A percentile compares a stretch with the other conserved stretches of the same genome.
phyloP scores from a whole-genome alignment of 1,140 invertebrate genomes.

The Polypedilum pembai region DNA sequence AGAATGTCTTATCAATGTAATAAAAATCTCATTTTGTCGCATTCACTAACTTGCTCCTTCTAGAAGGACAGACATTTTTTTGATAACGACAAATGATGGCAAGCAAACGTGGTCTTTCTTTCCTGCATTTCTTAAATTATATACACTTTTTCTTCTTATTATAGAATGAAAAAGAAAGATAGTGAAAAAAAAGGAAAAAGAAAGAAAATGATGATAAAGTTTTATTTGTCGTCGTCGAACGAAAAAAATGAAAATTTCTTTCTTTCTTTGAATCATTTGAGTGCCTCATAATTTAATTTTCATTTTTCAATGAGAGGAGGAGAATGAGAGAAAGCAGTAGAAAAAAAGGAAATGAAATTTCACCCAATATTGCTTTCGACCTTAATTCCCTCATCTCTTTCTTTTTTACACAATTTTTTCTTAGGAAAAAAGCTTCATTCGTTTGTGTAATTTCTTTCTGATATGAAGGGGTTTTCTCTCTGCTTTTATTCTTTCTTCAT shows the following conservation, averaged over 20 bases:
- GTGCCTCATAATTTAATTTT: constrained; percentile 25
- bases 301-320: not conserved
- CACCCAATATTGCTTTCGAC: constrained; percentile 16
- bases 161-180: constrained; percentile 8
- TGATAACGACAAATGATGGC: constrained; percentile 5
- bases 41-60: not conserved
- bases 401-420: not conserved
- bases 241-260: too few relatives aligned
- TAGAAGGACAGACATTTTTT: not conserved
- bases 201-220: constrained; percentile 18
- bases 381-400: not conserved
- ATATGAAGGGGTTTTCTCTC: not conserved
- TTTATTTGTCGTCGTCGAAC: constrained; percentile 25
- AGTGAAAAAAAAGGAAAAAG: not conserved
- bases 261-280: constrained; percentile 24
- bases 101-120: not conserved
- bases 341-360: not conserved
- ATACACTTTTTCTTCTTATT: not conserved
- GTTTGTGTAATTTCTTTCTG: constrained; percentile 13
- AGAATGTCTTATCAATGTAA: not conserved
- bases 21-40: not conserved
- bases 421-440: not conserved
- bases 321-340: not conserved
- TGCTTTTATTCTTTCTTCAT: not conserved
- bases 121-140: not conserved